A percentile compares a stretch with the other conserved stretches of the same genome.
phyloP scores from a whole-genome alignment of 2,888 invertebrate species.

The Hylaea fasciaria region DNA sequence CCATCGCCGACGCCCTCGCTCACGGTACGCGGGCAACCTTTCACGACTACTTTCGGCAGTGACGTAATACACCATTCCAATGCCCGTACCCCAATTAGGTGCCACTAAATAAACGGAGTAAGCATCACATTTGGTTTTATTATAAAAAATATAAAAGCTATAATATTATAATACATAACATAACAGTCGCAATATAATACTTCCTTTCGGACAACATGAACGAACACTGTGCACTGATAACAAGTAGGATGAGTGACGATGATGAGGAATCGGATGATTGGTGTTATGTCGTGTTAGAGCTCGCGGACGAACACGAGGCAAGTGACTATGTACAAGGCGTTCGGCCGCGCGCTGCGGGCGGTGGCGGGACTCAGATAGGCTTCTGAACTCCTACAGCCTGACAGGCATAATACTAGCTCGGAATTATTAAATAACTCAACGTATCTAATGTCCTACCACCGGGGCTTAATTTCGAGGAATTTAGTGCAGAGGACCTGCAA shows the following conservation, averaged over 20 bases:
- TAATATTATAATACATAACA: slow-evolving; percentile 79
- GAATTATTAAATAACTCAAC: slow-evolving; percentile 64
- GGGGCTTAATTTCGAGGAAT: slow-evolving; percentile 44
- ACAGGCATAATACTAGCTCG: slow-evolving; percentile 39
- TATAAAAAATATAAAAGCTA: slow-evolving; percentile 80
- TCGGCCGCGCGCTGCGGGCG: slow-evolving; percentile 55
- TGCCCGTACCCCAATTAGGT: slow-evolving; percentile 52
- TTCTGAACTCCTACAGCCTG: slow-evolving; percentile 18
- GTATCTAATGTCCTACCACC: slow-evolving; percentile 61
- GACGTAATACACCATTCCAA: slow-evolving; percentile 60
- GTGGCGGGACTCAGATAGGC: slow-evolving; percentile 48
- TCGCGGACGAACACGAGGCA: slow-evolving; percentile 60
- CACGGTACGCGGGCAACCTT: slow-evolving; percentile 63
- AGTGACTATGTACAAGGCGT: slow-evolving; percentile 75
- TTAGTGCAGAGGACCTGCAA: slow-evolving; percentile 81
- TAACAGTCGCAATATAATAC: slow-evolving; percentile 80
- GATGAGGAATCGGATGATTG: slow-evolving; percentile 60
- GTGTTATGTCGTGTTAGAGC: slow-evolving; percentile 49
- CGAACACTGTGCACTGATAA: slow-evolving; percentile 83
- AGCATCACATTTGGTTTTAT: slow-evolving; percentile 77
- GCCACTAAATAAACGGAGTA: slow-evolving; percentile 64
- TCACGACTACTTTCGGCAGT: slow-evolving; percentile 78
- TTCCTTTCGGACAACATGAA: slow-evolving; percentile 76
- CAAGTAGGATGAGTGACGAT: slow-evolving; percentile 75
- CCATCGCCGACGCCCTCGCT: slow-evolving; percentile 56